phyloP scores from a whole-genome alignment of 2,797 vertebrate species.

The Lycodopsis pacificus region DNA sequence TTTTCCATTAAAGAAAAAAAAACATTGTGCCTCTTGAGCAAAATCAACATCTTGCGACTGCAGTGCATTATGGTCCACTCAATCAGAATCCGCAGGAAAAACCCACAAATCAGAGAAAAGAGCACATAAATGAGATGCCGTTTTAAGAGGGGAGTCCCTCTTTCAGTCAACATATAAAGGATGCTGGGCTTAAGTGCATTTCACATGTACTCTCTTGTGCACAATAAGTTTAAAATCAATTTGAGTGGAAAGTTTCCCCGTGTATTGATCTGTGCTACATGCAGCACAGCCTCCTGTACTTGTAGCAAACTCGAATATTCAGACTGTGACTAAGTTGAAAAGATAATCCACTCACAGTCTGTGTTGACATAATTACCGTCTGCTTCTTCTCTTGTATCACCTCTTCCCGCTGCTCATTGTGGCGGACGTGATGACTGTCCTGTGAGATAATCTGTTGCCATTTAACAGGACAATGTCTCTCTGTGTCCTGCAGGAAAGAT shows the following conservation, averaged over 20 bases:
- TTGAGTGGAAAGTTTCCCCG: constrained; percentile 37
- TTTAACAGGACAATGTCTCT: constrained; percentile 19
- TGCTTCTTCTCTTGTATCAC: neutral
- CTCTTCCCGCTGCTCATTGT: neutral
- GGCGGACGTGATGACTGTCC: neutral
- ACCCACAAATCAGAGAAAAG: constrained; percentile 41
- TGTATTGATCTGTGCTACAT: constrained; percentile 35
- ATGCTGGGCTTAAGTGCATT: constrained; percentile 17
- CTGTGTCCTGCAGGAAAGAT: constrained; percentile 88
- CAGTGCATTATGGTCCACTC: constrained; percentile 25
- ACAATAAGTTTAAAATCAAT: constrained; percentile 35
- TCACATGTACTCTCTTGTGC: constrained; percentile 27
- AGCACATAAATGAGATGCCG: constrained; percentile 27
- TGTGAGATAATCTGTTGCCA: neutral
- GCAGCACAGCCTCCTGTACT: neutral
- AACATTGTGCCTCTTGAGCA: constrained; percentile 14
- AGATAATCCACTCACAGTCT: constrained; percentile 10
- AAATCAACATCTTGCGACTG: constrained; percentile 26
- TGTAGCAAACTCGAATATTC: neutral
- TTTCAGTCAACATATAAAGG: constrained; percentile 30
- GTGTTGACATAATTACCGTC: neutral
- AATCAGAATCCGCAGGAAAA: constrained; percentile 27
- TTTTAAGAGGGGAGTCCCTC: constrained; percentile 33
- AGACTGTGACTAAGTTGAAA: constrained; percentile 5
- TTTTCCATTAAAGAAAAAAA: constrained; percentile 18